Percentiles rank a stretch among this genome's conserved stretches.
Evolutionary conservation across 2,113 vertebrate species (phyloP).

Genomic region (Kryptolebias marmoratus): DNA sequence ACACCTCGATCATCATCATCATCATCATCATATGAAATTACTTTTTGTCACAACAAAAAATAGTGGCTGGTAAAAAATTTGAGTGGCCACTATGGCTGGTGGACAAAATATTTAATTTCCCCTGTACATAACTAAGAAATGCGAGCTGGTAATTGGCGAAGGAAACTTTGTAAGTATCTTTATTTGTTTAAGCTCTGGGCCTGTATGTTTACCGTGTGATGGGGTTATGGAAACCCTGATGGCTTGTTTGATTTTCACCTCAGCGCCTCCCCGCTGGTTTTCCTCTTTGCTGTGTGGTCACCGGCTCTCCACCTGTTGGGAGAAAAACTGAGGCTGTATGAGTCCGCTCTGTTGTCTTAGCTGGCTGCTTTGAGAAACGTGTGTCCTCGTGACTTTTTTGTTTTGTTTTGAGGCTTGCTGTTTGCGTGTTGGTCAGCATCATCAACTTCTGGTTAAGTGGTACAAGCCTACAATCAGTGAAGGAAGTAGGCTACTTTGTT

Average conservation of each 20-base stretch:
- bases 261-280: constrained; percentile 24
- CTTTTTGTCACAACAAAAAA: no score
- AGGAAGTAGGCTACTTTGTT: neutral
- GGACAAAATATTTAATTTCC: no score
- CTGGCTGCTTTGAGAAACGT: constrained; percentile 40
- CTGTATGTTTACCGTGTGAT: constrained; percentile 51
- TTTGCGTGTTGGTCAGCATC: neutral
- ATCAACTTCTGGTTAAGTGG: constrained; percentile 18
- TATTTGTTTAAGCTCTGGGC: constrained; percentile 43
- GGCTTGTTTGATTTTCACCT: constrained; percentile 74
- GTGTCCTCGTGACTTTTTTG: constrained; percentile 1
- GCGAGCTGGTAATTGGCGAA: constrained; percentile 20
- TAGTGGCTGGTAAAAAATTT: no score
- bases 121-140: neutral
- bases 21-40: no score
- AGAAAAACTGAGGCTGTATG: neutral
- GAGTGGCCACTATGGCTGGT: no score
- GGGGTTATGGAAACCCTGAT: constrained; percentile 66
- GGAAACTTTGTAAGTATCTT: constrained; percentile 54
- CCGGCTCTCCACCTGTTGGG: constrained; percentile 58
- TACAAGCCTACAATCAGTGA: constrained; percentile 19
- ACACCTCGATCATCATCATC: no score
- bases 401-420: constrained; percentile 11
- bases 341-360: constrained; percentile 50
- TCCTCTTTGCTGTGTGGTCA: constrained; percentile 49